These are phyloP conservation scores for Synodontis membranacea DNA, from an alignment of 2,113 vertebrate genomes.

Conservation along the genomic window DNA sequence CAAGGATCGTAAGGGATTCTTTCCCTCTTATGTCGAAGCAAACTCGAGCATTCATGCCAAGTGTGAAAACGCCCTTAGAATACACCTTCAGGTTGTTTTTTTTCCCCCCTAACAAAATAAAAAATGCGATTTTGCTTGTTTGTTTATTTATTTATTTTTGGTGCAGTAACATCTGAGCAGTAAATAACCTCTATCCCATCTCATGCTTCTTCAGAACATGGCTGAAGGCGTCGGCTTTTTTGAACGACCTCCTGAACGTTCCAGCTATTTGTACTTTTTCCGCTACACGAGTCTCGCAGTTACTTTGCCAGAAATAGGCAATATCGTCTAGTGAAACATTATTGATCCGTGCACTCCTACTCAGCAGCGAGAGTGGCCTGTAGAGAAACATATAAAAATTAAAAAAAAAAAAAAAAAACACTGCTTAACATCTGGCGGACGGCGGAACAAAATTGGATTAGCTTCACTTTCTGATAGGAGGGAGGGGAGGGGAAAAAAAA, in stretches of 20 bases:
- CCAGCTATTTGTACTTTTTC: conserved; percentile 16
- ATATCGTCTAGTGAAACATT: conserved; percentile 15
- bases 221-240: conserved; percentile 6
- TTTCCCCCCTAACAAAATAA: conserved; percentile 9
- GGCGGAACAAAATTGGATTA: conserved; percentile 5
- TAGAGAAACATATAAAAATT: not conserved
- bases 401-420: not conserved
- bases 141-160: no score
- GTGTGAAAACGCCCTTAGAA: conserved; percentile 8
- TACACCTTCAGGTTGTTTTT: not conserved
- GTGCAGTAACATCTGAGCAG: not conserved
- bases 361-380: conserved; percentile 11
- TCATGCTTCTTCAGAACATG: conserved; percentile 22
- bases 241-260: not conserved
- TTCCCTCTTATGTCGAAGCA: not conserved
- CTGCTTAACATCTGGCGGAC: conserved; percentile 35
- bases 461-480: not conserved
- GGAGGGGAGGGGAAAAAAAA: no score
- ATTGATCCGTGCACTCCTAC: conserved; percentile 30
- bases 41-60: not conserved
- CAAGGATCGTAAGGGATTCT: not conserved
- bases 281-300: conserved; percentile 25
- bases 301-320: conserved; percentile 12
- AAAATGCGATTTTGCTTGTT: not conserved
- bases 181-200: conserved; percentile 26